These are phyloP conservation scores for Halictus rubicundus DNA, from an alignment of 1,140 invertebrate genomes.

Conservation along the genomic window DNA sequence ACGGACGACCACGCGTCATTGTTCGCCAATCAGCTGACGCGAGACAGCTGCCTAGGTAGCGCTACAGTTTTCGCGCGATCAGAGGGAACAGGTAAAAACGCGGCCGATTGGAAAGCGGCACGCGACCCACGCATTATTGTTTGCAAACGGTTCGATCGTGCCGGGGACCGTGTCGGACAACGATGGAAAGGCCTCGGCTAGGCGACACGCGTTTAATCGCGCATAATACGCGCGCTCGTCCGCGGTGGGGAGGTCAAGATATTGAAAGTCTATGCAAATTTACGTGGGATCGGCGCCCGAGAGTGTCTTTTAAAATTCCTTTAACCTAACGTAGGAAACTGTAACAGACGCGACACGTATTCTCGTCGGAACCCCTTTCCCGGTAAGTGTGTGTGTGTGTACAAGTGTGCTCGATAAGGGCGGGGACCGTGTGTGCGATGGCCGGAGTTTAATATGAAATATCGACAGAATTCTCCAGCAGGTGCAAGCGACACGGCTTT, in stretches of 20 bases:
- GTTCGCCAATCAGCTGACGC: slow-evolving; percentile 3
- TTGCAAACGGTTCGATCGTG: background rate
- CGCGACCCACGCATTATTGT: slow-evolving; percentile 47
- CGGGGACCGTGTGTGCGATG: background rate
- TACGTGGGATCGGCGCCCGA: slow-evolving; percentile 63
- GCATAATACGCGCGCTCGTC: slow-evolving; percentile 12
- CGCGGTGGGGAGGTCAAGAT: slow-evolving; percentile 34
- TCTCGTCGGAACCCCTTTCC: background rate
- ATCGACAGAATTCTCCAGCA: slow-evolving; percentile 59
- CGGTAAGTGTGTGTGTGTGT: background rate
- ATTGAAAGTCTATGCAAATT: slow-evolving; percentile 71
- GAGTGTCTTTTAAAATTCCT: slow-evolving; percentile 51
- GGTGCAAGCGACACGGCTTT: slow-evolving; percentile 50
- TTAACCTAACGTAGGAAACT: background rate
- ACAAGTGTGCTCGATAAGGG: too few relatives aligned
- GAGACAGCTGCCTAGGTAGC: background rate
- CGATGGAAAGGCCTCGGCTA: slow-evolving; percentile 43
- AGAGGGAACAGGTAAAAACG: background rate
- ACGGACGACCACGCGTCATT: slow-evolving; percentile 5
- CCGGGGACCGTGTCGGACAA: slow-evolving; percentile 11
- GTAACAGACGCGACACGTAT: background rate
- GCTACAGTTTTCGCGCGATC: slow-evolving; percentile 39
- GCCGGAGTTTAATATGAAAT: slow-evolving; percentile 51
- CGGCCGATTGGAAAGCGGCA: slow-evolving; percentile 30
- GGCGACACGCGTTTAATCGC: slow-evolving; percentile 45